These are phyloP conservation scores for Platyscapa corneri DNA, from an alignment of 1,140 invertebrate species.

Conservation along the genomic window DNA sequence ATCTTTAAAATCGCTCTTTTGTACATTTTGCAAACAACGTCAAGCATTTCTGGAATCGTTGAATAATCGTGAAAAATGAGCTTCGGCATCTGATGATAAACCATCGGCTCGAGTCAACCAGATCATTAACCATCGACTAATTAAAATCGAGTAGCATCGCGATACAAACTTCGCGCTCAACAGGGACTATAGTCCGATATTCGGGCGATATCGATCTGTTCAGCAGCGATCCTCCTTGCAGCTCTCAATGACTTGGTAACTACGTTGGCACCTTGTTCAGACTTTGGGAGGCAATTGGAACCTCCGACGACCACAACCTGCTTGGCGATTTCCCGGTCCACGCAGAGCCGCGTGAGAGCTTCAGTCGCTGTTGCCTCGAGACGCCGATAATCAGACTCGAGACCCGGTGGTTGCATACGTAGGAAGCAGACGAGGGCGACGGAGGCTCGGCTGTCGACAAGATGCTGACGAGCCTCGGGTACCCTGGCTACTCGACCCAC, in stretches of 20 bases:
- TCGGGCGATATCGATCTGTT: constrained; percentile 78
- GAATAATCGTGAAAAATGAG: too few relatives aligned
- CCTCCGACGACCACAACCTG: constrained; percentile 86
- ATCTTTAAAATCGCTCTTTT: too few relatives aligned
- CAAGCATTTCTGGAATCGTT: too few relatives aligned
- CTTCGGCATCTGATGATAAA: too few relatives aligned
- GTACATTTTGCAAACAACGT: too few relatives aligned
- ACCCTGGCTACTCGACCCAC: constrained; percentile 86
- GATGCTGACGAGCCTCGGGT: constrained; percentile 77
- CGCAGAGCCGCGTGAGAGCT: constrained; percentile 87
- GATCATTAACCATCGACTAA: neutral
- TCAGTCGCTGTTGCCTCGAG: constrained; percentile 91
- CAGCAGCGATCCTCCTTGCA: constrained; percentile 73
- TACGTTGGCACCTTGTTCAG: constrained; percentile 80
- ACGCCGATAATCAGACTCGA: constrained; percentile 80
- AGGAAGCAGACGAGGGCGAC: constrained; percentile 86
- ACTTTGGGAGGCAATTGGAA: constrained; percentile 82
- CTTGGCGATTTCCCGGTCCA: constrained; percentile 81
- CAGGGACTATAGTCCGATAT: constrained; percentile 80
- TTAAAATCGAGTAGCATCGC: too few relatives aligned
- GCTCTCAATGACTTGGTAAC: constrained; percentile 75
- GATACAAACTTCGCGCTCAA: neutral
- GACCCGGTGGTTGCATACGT: constrained; percentile 78
- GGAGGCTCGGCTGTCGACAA: constrained; percentile 79
- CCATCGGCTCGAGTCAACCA: too few relatives aligned